Evolutionary conservation across 2,113 vertebrate genomes (phyloP).

Genomic region (Leptodactylus fuscus): DNA sequence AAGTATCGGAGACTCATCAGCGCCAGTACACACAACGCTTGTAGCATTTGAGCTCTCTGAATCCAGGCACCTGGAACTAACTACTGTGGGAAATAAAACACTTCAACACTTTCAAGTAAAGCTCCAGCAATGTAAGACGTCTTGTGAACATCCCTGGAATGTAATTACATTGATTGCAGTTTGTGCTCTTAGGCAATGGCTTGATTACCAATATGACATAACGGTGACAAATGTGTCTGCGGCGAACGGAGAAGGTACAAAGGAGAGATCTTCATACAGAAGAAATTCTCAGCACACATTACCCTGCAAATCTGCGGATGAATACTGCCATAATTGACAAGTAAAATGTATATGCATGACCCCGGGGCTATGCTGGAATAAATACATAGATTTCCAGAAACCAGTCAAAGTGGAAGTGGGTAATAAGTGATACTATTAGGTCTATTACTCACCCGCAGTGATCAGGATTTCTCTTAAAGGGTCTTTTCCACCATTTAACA

Average conservation of each 20-base stretch:
- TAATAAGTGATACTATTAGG: too few relatives aligned
- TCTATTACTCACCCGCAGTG: too few relatives aligned
- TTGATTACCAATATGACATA: slow-evolving; percentile 47
- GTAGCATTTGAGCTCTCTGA: neutral
- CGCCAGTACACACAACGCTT: neutral
- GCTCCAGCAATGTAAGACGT: neutral
- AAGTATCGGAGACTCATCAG: neutral
- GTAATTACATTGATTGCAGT: slow-evolving; percentile 51
- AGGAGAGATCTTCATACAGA: neutral
- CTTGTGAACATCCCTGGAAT: slow-evolving; percentile 20
- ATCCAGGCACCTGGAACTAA: slow-evolving; percentile 14
- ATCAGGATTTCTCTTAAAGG: too few relatives aligned
- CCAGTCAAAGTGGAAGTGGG: too few relatives aligned
- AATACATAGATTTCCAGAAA: too few relatives aligned
- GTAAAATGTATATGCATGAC: neutral
- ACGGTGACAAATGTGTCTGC: slow-evolving; percentile 40
- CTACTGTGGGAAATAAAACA: slow-evolving; percentile 17
- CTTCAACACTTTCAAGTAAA: neutral
- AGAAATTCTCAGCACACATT: neutral
- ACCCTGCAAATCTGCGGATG: neutral
- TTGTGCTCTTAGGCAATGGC: slow-evolving; percentile 39
- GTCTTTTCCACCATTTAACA: too few relatives aligned
- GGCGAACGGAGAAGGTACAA: neutral
- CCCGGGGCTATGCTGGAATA: neutral
- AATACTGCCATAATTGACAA: neutral